phyloP scores from a whole-genome alignment of 1,140 invertebrate genomes.

The Formica exsecta region DNA sequence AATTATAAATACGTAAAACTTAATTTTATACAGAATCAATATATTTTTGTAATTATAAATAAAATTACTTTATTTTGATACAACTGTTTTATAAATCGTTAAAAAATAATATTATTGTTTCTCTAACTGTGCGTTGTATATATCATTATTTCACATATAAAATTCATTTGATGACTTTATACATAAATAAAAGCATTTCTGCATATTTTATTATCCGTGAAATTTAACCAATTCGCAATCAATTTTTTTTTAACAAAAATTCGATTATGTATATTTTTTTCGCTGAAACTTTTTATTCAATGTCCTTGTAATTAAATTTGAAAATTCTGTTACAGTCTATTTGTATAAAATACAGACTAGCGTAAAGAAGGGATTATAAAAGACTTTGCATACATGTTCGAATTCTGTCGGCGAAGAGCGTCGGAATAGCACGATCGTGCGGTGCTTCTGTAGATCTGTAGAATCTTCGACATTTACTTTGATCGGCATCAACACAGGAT shows the following conservation, averaged over 20 bases:
- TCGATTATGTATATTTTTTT: background rate
- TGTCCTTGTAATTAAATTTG: constrained; percentile 4
- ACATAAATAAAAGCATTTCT: background rate
- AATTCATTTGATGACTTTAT: background rate
- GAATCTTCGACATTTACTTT: constrained; percentile 58
- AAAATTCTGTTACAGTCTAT: background rate
- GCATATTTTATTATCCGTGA: background rate
- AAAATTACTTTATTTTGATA: background rate
- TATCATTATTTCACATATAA: background rate
- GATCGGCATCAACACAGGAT: constrained; percentile 4
- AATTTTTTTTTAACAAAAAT: background rate
- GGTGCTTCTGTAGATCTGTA: constrained; percentile 53
- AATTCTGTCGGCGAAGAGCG: background rate
- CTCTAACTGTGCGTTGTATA: background rate
- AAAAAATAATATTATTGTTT: constrained; percentile 5
- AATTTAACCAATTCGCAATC: background rate
- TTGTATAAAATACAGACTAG: background rate
- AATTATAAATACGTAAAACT: constrained; percentile 21
- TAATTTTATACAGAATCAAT: background rate
- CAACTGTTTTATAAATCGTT: background rate
- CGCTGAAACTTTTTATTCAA: background rate
- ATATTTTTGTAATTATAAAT: background rate
- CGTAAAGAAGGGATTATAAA: background rate
- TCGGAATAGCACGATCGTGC: constrained; percentile 58
- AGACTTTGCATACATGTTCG: background rate